Conservation (phyloP, 2,888 invertebrate species). For the Tribolium freemani region DNA sequence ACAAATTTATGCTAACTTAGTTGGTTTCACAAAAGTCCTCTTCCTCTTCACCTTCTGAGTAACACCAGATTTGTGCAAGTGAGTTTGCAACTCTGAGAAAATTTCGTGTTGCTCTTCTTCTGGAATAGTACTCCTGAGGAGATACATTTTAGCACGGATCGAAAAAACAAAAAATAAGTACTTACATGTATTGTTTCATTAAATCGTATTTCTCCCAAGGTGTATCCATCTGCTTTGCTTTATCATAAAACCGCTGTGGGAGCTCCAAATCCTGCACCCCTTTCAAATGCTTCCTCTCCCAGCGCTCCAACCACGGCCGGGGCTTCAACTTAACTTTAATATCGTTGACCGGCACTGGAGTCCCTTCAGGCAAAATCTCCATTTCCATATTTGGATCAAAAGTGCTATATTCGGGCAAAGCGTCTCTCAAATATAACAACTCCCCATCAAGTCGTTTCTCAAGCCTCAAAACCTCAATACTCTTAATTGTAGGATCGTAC, state of each 20-base stretch:
- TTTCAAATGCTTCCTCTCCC: slow-evolving; percentile 85
- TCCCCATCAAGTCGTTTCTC: slow-evolving; percentile 94
- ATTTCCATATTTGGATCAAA: slow-evolving; percentile 93
- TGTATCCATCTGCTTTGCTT: slow-evolving; percentile 73
- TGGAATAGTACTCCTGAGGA: slow-evolving; percentile 80
- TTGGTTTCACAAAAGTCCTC: slow-evolving; percentile 74
- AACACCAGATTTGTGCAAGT: slow-evolving; percentile 80
- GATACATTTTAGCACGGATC: not conserved
- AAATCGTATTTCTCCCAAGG: slow-evolving; percentile 94
- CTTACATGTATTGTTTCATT: slow-evolving; percentile 90
- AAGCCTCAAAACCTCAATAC: slow-evolving; percentile 90
- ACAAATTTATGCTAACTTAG: slow-evolving; percentile 66
- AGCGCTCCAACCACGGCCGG: slow-evolving; percentile 91
- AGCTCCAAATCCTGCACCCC: slow-evolving; percentile 73
- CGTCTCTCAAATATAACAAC: slow-evolving; percentile 90
- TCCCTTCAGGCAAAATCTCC: slow-evolving; percentile 81
- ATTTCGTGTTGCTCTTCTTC: slow-evolving; percentile 90
- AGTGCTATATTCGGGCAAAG: slow-evolving; percentile 91
- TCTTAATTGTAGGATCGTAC: slow-evolving; percentile 93
- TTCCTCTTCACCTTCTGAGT: slow-evolving; percentile 76
- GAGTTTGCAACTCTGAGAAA: slow-evolving; percentile 85
- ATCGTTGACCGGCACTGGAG: slow-evolving; percentile 63
- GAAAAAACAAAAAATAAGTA: slow-evolving; percentile 12
- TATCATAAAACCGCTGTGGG: slow-evolving; percentile 63
- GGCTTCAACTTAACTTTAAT: slow-evolving; percentile 79